Conservation (phyloP, 2,888 invertebrate genomes). For the Diloba caeruleocephala region DNA sequence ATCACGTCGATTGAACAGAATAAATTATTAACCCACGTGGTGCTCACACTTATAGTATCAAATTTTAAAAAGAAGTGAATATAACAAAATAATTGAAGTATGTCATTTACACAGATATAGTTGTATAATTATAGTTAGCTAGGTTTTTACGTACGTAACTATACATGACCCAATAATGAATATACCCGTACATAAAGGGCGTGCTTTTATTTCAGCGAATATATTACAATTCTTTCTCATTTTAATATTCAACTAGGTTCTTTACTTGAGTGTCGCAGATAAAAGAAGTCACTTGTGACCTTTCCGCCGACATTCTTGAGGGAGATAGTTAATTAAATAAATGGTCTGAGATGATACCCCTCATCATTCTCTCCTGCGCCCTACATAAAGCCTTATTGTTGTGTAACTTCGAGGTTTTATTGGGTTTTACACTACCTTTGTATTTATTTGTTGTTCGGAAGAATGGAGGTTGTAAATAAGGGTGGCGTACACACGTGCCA, state of each 20-base stretch:
- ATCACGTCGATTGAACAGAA: no score
- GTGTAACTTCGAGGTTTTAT: conserved; percentile 52
- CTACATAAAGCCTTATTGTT: conserved; percentile 56
- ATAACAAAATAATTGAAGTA: no score
- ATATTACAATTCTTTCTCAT: conserved; percentile 40
- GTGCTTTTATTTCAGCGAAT: conserved; percentile 25
- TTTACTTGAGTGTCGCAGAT: conserved; percentile 44
- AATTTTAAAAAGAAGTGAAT: no score
- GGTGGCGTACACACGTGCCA: conserved; percentile 23
- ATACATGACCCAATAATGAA: no score
- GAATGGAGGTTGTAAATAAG: conserved; percentile 38
- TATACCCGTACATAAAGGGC: no score
- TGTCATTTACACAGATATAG: no score
- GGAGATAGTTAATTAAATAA: conserved; percentile 77
- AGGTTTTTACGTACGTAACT: no score
- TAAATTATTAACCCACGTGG: no score
- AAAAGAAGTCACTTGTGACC: conserved; percentile 55
- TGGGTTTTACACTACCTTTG: conserved; percentile 51
- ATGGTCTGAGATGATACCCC: conserved; percentile 65
- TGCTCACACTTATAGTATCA: no score
- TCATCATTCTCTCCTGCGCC: conserved; percentile 63
- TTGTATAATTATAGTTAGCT: no score
- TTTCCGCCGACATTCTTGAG: conserved; percentile 54
- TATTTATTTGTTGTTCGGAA: conserved; percentile 43
- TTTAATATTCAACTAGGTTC: conserved; percentile 62